Evolutionary conservation across 2,797 vertebrate genomes (phyloP), one percentile per base, ranked within the genome.

Genomic region (Parauchenoglanis ngamensis): DNA sequence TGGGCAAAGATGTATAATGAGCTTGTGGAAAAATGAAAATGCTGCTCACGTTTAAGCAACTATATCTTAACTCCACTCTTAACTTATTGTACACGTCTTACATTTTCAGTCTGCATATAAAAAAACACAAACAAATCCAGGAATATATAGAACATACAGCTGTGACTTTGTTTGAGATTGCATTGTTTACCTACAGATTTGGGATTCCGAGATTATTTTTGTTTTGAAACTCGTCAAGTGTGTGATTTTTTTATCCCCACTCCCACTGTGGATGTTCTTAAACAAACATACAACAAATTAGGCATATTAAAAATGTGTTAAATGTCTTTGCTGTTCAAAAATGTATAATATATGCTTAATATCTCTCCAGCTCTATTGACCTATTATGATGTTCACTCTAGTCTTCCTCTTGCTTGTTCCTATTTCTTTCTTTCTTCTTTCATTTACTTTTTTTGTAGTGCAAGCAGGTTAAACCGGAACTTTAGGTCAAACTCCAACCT

Each of bases 251-350:
- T 44, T 75, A 13, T 75, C 4, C 5, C 15, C 54, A 17, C n/a
- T 31, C 12, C 15, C 31, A 31, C 73, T 76, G 73, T 52, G 72
- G 44, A 75, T 75, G 46, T 28, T 76, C 75, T 77, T 54, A 11
- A 72, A 44, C 35, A 72, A 72, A 72, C 15, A 75, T 4, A 49
- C 76, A 31, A 21, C 3, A 25, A 11, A 57, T 23, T 35, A 23
- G 35, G 28, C 17, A 35, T 65, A 40, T 49, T 35, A 11, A 17
- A 76, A 28, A 7, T 15, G n/a, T 49, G 49, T 31, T 56, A 54
- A 76, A 54, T 54, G 49, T 77, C 28, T 77, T 28, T n/a, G 44
- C 28, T 75, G 25, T 75, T 75, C 12, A n/a, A 73, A 73, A 73
- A 46, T 73, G 21, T 25, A 73, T 52, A 49, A 31, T 31, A 54